Base-by-base conservation (phyloP, 2,888 invertebrate genomes). In the Drosophila nigritarsus region DNA sequence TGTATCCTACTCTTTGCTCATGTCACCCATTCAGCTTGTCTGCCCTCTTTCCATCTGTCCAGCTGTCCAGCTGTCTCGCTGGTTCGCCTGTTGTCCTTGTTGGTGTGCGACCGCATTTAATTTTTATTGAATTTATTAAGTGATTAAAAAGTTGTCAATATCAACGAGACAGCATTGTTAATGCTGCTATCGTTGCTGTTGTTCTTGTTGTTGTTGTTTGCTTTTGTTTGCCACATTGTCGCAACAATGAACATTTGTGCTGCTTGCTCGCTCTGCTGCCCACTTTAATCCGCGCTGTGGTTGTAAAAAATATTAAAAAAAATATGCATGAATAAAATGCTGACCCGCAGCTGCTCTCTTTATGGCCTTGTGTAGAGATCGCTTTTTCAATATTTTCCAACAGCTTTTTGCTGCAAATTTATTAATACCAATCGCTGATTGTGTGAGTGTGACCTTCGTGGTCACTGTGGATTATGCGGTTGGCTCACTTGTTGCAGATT, bases 111-210 rank as follows among this genome's bases (percentile, higher is more conserved):
- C 91, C 91, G 87, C 92, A 91, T 91, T 92, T 91, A 91, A 92
- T 92, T 92, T 80, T 91, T 91, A 91, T 91, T 92, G 89, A 90
- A 91, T 91, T 91, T 91, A 91, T 91, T 91, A 91, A 91, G 91
- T 92, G 92, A 91, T 91, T 91, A 92, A 91, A 91, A 91, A 87
- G 92, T 91, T 91, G 92, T 90, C 92, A 90, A 90, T 91, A 89
- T 87, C 89, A 85, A 84, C 82, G 89, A 75, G 75, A 78, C 80
- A 55, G 80, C 74, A 87, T 81, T 83, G 82, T 78, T 77, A 75
- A 66, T 77, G 74, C 50, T 71, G 38, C 29, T 49, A 53, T 69
- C 75, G 77, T 49, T 74, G 42, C 27, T 53, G 50, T 77, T 82
- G 83, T 73, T 76, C 73, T 66, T 77, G 75, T 45, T 58, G 54